Base-by-base conservation (phyloP, 2,797 vertebrate genomes). In the Anniella stebbinsi region DNA sequence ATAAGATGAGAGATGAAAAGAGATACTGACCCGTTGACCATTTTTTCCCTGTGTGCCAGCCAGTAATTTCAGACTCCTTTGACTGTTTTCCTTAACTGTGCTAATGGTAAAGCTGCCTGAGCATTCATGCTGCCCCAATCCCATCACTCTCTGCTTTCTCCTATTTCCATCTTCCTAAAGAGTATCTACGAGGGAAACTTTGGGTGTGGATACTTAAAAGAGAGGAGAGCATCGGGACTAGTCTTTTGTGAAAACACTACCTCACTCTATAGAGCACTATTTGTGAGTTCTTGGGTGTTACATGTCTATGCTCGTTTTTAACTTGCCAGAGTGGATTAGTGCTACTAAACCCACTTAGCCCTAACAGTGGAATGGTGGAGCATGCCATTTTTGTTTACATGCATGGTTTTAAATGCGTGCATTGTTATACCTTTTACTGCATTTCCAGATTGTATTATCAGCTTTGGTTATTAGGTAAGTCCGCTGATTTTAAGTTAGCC, bases 211-310 rank as follows among this genome's bases (percentile, higher is more conserved):
- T 98, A 97, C 98, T 98, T 99, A 97, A 98, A 98, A 97, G 99
- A 99, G 97, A 97, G 99, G 95, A 98, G 98, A 89, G 98, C 97
- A 91, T 98, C 98, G 77, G 98, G 99, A 97, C 98, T 99, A 90
- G 99, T 99, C 97, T 99, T 99, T 97, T 99, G 98, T 97, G 99
- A 99, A 97, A 99, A 99, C 97, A 99, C 99, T 78, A 97, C 98
- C 96, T 98, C 98, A 94, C 98, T 99, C 97, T 99, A 98, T 98
- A 98, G 98, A 97, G 97, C 98, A 93, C 97, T 99, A 94, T 99
- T 99, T 98, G 99, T 99, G 99, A 99, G 99, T 99, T 96, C 94
- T 95, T 91, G 69, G 72, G 96, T 94, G 93, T 96, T 97, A 94
- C 94, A 69, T 95, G 94, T 96, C 92, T 95, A 95, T 94, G 97